Percentiles rank a stretch among this genome's conserved stretches.
phyloP scores from a whole-genome alignment of 2,113 vertebrate species.

The Xiphias gladius region DNA sequence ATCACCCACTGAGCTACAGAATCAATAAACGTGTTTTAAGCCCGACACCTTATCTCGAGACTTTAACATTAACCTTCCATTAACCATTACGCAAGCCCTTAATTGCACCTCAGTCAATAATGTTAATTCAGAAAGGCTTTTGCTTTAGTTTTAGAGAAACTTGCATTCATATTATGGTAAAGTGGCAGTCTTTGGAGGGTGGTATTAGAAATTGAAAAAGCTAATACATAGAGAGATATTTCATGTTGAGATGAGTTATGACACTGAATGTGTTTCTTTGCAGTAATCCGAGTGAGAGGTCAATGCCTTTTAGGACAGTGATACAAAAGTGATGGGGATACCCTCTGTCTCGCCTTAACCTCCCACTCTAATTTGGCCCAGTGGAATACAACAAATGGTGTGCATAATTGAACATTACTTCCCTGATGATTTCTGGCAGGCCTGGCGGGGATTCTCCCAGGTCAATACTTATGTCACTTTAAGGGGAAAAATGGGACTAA shows the following conservation, averaged over 20 bases:
- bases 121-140: conserved; percentile 86
- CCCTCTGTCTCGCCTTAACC: conserved; percentile 88
- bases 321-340: conserved; percentile 95
- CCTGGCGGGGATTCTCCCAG: conserved; percentile 67
- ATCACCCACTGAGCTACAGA: conserved; percentile 87
- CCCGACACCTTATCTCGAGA: conserved; percentile 94
- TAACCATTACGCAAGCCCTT: conserved; percentile 95
- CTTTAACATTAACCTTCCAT: conserved; percentile 99
- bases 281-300: conserved; percentile 92
- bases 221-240: conserved; percentile 91
- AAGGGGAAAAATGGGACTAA: conserved; percentile 72
- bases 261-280: conserved; percentile 90
- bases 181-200: conserved; percentile 88
- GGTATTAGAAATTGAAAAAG: conserved; percentile 90
- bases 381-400: conserved; percentile 90
- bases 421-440: conserved; percentile 85
- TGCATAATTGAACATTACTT: conserved; percentile 91
- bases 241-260: conserved; percentile 90
- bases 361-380: conserved; percentile 87
- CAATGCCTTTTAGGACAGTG: conserved; percentile 93
- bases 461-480: conserved; percentile 79
- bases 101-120: conserved; percentile 97
- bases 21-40: conserved; percentile 98
- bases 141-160: conserved; percentile 90
- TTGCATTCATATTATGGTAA: conserved; percentile 96